Conservation (phyloP, 2,113 vertebrate genomes). For the Otolemur garnettii region DNA sequence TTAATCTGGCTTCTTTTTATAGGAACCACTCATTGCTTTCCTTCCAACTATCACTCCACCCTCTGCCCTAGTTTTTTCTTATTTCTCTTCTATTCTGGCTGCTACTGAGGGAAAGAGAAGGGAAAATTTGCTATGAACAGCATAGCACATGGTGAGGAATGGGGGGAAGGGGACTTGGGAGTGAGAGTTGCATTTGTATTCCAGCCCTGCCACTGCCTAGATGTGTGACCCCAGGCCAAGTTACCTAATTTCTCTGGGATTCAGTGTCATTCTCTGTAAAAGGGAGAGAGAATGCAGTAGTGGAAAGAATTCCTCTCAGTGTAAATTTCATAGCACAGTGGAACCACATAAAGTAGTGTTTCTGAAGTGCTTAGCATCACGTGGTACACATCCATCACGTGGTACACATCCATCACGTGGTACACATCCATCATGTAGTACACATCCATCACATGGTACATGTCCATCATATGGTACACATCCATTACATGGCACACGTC, state of each 20-base stretch:
- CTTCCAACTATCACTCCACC: not conserved
- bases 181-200: not conserved
- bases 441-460: no score
- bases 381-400: no score
- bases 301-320: not conserved
- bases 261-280: not conserved
- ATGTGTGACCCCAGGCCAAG: not conserved
- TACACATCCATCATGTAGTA: no score
- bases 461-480: no score
- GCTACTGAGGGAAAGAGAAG: not conserved
- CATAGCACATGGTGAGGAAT: not conserved
- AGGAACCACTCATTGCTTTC: not conserved
- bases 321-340: not conserved
- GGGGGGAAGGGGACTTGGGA: not conserved
- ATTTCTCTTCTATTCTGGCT: not conserved
- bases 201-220: not conserved
- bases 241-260: not conserved
- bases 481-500: no score
- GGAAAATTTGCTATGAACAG: not conserved
- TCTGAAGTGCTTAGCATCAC: not conserved
- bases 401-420: no score
- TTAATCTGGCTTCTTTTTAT: not conserved
- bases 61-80: conserved; percentile 6
- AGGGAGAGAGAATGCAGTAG: not conserved
- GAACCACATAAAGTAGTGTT: fast-evolving